Evolutionary conservation across 2,888 invertebrate genomes (phyloP).

Genomic region (Anoplius nigerrimus): DNA sequence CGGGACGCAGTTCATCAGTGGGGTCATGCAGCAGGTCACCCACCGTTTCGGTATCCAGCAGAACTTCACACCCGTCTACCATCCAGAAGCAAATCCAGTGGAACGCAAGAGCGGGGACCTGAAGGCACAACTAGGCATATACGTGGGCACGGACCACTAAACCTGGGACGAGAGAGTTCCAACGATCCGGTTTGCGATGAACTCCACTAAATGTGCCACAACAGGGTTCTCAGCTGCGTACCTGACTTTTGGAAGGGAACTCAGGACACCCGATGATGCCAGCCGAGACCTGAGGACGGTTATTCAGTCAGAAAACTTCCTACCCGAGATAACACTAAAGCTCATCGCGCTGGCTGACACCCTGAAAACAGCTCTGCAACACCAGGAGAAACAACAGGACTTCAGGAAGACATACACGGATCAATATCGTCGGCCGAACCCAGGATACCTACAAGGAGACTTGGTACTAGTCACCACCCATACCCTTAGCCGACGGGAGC

Average conservation of each 20-base stretch:
- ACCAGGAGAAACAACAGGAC: no score
- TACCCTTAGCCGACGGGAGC: no score
- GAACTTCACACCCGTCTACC: constrained; percentile 1
- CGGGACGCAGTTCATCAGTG: no score
- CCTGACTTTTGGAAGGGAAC: background rate
- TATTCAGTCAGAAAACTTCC: background rate
- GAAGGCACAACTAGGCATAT: constrained; percentile 2
- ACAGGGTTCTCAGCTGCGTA: background rate
- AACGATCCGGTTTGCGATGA: no score
- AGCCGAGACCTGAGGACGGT: background rate
- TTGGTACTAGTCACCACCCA: no score
- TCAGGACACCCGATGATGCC: background rate
- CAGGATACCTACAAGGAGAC: no score
- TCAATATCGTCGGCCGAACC: no score
- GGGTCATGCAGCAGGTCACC: no score
- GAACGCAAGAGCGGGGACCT: constrained; percentile 9
- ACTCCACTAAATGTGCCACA: background rate
- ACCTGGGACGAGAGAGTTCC: background rate
- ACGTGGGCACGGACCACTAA: background rate
- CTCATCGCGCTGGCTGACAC: background rate
- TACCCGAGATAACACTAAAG: background rate
- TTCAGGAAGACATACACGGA: no score
- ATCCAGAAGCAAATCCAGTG: constrained; percentile 7
- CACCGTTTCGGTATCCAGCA: background rate
- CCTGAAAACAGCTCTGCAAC: no score